These are phyloP conservation scores for Ia io DNA, from an alignment of 2,113 vertebrate genomes.

Conservation along the genomic window DNA sequence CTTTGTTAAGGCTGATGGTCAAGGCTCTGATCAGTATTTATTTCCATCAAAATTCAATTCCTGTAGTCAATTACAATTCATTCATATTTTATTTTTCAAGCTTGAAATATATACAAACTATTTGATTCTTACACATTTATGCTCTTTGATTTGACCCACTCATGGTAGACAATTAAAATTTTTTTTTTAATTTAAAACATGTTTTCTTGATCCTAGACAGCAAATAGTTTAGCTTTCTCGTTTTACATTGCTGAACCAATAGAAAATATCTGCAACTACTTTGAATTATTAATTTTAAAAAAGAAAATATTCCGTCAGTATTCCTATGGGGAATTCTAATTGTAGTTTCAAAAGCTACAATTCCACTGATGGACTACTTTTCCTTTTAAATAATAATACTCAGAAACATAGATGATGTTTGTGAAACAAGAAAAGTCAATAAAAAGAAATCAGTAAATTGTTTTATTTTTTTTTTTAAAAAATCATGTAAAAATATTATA, in stretches of 20 bases:
- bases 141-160: slow-evolving; percentile 56
- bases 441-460: background rate
- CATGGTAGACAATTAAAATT: slow-evolving; percentile 6
- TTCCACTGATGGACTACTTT: background rate
- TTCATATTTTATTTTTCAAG: slow-evolving; percentile 77
- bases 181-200: slow-evolving; percentile 50
- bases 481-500: background rate
- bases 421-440: background rate
- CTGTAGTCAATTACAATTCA: slow-evolving; percentile 75
- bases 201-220: background rate
- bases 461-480: background rate
- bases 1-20: slow-evolving; percentile 64
- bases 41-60: slow-evolving; percentile 73
- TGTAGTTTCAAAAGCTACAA: background rate
- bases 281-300: slow-evolving; percentile 59
- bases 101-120: slow-evolving; percentile 63
- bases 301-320: slow-evolving; percentile 47
- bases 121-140: slow-evolving; percentile 52
- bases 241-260: slow-evolving; percentile 9
- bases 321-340: background rate
- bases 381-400: background rate
- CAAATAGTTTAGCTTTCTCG: slow-evolving; percentile 8
- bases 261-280: slow-evolving; percentile 19
- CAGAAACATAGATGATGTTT: background rate
- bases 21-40: slow-evolving; percentile 68